Evolutionary conservation across 2,113 vertebrate genomes (phyloP), one percentile per base, ranked within the genome.

Genomic region (Sylvia atricapilla): DNA sequence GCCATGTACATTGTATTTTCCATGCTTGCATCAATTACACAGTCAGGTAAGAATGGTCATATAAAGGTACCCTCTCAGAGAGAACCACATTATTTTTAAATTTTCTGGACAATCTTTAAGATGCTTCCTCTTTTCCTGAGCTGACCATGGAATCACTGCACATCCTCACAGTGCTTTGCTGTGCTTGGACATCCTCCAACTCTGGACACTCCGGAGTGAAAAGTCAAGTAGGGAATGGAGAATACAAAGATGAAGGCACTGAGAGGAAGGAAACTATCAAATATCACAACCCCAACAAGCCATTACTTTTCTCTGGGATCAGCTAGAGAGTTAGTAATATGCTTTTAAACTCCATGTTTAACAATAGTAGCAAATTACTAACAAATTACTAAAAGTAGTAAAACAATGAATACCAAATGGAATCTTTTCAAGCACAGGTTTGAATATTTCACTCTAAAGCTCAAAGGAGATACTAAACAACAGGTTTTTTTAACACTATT

Each of bases 251-350:
- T 87, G 67, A 95, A 95, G 87, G 83, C 73, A 78, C 68, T 18
- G 62, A 95, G 47, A 96, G 93, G 94, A 97, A 96, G 93, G 93
- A 97, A 97, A 62, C 76, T 43, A 96, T 95, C 88, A 93, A 86
- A 93, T 92, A 84, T 87, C 95, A 84, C 73, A 81, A 5, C 35
- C 80, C 47, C 52, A 81, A 78, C 83, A 93, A 95, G 64, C 25
- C 43, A 87, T 89, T 87, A 30, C 59, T 93, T 88, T 93, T 93
- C 47, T 52, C 50, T 70, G 60, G 59, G 47, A 95, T 89, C 92
- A 78, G 52, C 25, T 67, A 68, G 22, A 59, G 47, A 8, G 39
- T 78, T 86, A 53, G 58, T 33, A 88, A 79, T 21, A 31, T 20
- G 9, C 30, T 50, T 84, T 33, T 37, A 68, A 70, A 81, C 60